A percentile compares a stretch with the other conserved stretches of the same genome.
Conservation (phyloP, 2,797 vertebrate genomes). For the Schizopygopsis malacanthus region DNA sequence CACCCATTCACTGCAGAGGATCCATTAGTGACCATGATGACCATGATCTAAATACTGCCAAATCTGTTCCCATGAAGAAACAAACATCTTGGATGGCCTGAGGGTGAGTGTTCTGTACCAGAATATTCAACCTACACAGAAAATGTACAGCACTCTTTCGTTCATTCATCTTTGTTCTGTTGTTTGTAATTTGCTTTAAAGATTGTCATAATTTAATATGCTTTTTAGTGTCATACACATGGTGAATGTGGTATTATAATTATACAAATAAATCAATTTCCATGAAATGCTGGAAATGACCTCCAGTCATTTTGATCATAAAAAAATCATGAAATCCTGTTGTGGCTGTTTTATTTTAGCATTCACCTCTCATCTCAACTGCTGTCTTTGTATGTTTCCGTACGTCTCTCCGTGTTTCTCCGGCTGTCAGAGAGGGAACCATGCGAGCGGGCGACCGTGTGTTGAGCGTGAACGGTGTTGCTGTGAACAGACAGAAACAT, state of each 20-base stretch:
- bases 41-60: neutral
- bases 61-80: neutral
- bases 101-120: neutral
- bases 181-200: neutral
- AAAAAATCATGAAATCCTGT: neutral
- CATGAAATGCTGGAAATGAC: neutral
- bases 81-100: neutral
- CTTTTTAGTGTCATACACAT: neutral
- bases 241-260: neutral
- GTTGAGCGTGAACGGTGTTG: conserved; percentile 92
- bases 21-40: no score
- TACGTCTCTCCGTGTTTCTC: conserved; percentile 23
- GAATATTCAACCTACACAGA: neutral
- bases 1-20: neutral
- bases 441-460: conserved; percentile 91
- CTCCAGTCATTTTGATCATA: neutral
- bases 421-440: conserved; percentile 87
- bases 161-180: neutral
- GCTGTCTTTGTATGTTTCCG: conserved; percentile 21
- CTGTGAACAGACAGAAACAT: conserved; percentile 89
- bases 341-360: neutral
- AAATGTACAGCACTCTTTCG: no score
- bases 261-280: neutral
- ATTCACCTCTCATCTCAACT: neutral
- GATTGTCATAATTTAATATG: neutral